A percentile compares a stretch with the other conserved stretches of the same genome.
Evolutionary conservation across 2,888 invertebrate species (phyloP).

Genomic region (Parnassius glacialis): DNA sequence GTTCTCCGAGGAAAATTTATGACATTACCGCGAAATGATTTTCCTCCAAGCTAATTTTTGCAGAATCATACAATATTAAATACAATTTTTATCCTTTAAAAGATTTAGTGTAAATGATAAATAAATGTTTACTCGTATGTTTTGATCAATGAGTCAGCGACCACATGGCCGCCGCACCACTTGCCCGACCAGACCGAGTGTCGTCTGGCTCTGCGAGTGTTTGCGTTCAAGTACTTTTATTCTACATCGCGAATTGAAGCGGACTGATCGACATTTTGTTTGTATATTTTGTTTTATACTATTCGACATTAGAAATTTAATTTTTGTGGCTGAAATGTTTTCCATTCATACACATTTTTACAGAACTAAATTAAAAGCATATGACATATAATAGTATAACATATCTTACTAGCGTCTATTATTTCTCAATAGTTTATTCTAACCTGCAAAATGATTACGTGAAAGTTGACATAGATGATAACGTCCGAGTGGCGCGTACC

Average conservation of each 20-base stretch:
- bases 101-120: conserved; percentile 14
- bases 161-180: conserved; percentile 40
- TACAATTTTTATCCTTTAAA: too few relatives aligned
- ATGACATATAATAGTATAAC: too few relatives aligned
- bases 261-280: background rate
- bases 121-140: conserved; percentile 8
- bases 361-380: too few relatives aligned
- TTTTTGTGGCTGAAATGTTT: too few relatives aligned
- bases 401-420: too few relatives aligned
- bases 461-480: conserved; percentile 21
- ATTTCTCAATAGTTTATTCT: too few relatives aligned
- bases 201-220: conserved; percentile 60
- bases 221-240: conserved; percentile 29
- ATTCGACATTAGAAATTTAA: too few relatives aligned
- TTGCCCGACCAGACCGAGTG: conserved; percentile 61
- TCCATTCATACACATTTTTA: too few relatives aligned
- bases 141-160: conserved; percentile 14
- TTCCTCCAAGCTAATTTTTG: too few relatives aligned
- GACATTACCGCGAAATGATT: background rate
- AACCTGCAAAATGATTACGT: background rate
- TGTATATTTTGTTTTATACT: too few relatives aligned
- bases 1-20: background rate
- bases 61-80: too few relatives aligned
- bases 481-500: conserved; percentile 25
- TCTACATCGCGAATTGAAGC: background rate